These are phyloP conservation scores for Anguilla obscura DNA, from an alignment of 2,797 vertebrate genomes.

Conservation along the genomic window DNA sequence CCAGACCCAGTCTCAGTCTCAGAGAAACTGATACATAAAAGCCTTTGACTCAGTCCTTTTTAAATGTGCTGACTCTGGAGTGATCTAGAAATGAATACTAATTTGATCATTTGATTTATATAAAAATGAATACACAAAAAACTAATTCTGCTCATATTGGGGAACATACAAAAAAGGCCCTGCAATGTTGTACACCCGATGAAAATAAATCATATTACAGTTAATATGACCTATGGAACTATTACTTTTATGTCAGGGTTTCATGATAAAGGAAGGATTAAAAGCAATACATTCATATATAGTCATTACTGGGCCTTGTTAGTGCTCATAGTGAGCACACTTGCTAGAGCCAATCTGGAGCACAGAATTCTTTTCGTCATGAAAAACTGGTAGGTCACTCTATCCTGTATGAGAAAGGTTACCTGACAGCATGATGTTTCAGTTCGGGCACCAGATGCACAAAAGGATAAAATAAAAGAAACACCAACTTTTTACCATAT, in stretches of 20 bases:
- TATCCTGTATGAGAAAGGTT: background rate
- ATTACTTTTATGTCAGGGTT: background rate
- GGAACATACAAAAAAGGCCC: background rate
- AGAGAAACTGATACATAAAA: constrained; percentile 22
- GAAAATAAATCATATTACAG: background rate
- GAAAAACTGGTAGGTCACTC: background rate
- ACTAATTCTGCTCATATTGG: background rate
- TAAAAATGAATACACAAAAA: background rate
- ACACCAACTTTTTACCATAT: background rate
- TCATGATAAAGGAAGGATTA: background rate
- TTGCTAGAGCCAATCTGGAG: background rate
- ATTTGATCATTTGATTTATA: background rate
- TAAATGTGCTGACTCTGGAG: background rate
- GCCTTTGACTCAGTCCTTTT: constrained; percentile 3
- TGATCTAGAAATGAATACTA: constrained; percentile 11
- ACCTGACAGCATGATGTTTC: background rate
- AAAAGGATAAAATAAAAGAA: background rate
- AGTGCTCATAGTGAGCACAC: background rate
- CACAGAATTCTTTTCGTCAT: background rate
- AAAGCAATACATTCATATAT: background rate
- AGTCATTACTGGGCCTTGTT: background rate
- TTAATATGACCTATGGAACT: background rate
- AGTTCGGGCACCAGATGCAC: background rate
- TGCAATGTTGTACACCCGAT: background rate
- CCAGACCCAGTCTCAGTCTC: constrained; percentile 15